Conservation (phyloP, 2,113 vertebrate genomes). For the Trachemys scripta region DNA sequence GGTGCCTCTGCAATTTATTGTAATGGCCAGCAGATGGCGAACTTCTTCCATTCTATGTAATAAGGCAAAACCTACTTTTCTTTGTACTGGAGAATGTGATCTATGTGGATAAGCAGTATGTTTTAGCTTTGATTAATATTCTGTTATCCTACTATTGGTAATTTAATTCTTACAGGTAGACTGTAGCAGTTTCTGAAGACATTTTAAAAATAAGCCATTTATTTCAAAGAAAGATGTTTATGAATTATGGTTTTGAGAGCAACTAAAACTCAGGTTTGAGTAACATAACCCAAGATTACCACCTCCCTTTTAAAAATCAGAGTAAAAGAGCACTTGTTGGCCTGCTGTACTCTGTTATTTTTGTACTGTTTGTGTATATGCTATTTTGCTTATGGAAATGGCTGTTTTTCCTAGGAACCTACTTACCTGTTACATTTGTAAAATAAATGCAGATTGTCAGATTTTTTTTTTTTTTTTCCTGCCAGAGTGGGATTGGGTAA, state of each 20-base stretch:
- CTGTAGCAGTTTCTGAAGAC: conserved; percentile 22
- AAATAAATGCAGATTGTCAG: neutral
- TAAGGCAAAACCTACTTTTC: neutral
- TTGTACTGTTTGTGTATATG: neutral
- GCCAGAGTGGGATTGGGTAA: neutral
- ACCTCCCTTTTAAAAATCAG: neutral
- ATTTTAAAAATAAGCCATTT: neutral
- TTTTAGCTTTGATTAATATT: neutral
- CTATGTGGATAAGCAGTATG: fast-evolving
- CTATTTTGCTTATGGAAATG: neutral
- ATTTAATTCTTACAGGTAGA: neutral
- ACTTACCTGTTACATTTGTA: neutral
- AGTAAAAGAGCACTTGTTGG: neutral
- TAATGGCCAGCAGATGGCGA: conserved; percentile 77
- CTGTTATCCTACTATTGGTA: neutral
- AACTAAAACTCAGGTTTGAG: neutral
- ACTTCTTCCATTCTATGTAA: neutral
- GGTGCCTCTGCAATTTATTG: conserved; percentile 31
- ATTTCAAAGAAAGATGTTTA: conserved; percentile 16
- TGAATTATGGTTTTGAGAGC: neutral
- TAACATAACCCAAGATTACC: neutral
- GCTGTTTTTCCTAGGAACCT: neutral
- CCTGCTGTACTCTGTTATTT: neutral
- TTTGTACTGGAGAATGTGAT: fast-evolving
- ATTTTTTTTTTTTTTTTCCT: neutral